Conservation (phyloP, 2,888 invertebrate genomes). For the Leptogaster cylindrica region DNA sequence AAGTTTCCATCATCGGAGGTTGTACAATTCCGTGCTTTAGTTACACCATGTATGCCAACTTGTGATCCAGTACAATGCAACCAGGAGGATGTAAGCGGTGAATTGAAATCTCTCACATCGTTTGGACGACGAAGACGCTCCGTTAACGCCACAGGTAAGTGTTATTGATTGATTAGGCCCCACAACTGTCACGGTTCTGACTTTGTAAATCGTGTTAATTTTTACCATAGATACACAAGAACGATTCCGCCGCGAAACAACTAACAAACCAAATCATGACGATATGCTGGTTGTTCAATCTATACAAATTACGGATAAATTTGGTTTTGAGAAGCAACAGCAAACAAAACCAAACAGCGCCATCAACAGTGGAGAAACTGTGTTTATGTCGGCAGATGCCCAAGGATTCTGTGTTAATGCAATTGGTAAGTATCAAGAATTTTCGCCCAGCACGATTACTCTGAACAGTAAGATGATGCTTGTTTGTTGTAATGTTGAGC, state of each 20-base stretch:
- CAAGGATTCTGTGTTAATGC: constrained; percentile 62
- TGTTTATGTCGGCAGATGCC: constrained; percentile 71
- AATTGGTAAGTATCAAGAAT: constrained; percentile 56
- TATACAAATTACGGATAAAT: constrained; percentile 91
- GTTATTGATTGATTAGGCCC: not conserved
- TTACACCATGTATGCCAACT: constrained; percentile 91
- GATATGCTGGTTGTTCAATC: constrained; percentile 88
- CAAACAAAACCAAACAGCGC: constrained; percentile 63
- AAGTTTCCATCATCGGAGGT: constrained; percentile 95
- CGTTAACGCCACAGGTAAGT: constrained; percentile 62
- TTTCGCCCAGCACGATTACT: not conserved
- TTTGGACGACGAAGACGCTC: constrained; percentile 83
- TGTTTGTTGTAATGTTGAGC: too few relatives aligned
- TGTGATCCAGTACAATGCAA: constrained; percentile 93
- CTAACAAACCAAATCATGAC: constrained; percentile 67
- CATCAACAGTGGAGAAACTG: constrained; percentile 70
- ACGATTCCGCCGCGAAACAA: constrained; percentile 55
- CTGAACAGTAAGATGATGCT: constrained; percentile 8
- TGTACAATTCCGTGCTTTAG: constrained; percentile 93
- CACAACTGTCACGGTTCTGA: not conserved
- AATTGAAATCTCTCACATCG: constrained; percentile 80
- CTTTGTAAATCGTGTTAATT: constrained; percentile 7
- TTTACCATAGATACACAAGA: constrained; percentile 35
- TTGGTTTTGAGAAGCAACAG: constrained; percentile 77
- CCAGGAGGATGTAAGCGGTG: constrained; percentile 81